phyloP scores from a whole-genome alignment of 2,888 invertebrate genomes.

The Ashinkailepas kermadecensis region DNA sequence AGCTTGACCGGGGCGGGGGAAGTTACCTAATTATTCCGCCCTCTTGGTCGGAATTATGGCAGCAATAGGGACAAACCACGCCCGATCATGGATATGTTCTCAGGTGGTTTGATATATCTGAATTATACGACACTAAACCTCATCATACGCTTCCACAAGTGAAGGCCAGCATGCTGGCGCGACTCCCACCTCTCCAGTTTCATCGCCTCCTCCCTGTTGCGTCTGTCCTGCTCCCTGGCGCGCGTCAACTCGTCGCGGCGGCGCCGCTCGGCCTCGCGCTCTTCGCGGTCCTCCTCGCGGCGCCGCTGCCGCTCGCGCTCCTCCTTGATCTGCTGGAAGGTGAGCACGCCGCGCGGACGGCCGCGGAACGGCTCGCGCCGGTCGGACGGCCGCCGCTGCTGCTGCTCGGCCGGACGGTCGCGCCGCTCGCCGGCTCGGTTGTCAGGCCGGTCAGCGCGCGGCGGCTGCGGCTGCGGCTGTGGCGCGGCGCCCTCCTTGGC shows the following conservation, averaged over 20 bases:
- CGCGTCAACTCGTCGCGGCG: constrained; percentile 68
- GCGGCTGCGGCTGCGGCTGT: background rate
- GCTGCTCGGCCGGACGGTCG: background rate
- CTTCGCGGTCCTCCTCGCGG: constrained; percentile 65
- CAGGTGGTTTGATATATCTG: too few relatives aligned
- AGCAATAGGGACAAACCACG: too few relatives aligned
- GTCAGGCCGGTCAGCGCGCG: background rate
- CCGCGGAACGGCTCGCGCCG: background rate
- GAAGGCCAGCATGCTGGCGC: background rate
- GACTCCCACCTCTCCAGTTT: constrained; percentile 52
- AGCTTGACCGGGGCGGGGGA: too few relatives aligned
- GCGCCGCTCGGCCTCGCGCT: constrained; percentile 58
- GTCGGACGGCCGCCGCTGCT: background rate
- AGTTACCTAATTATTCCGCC: too few relatives aligned
- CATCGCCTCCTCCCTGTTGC: constrained; percentile 71
- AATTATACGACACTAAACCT: too few relatives aligned
- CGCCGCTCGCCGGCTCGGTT: background rate
- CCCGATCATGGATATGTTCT: too few relatives aligned
- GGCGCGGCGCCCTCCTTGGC: constrained; percentile 8
- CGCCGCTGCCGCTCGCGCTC: constrained; percentile 64
- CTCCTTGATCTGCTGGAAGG: constrained; percentile 47
- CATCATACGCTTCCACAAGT: too few relatives aligned
- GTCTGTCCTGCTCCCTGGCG: constrained; percentile 68
- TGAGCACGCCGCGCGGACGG: background rate
- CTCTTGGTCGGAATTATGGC: too few relatives aligned